These are phyloP conservation scores for Rhadinocentrus ornatus DNA, from an alignment of 2,797 vertebrate genomes.

Conservation along the genomic window DNA sequence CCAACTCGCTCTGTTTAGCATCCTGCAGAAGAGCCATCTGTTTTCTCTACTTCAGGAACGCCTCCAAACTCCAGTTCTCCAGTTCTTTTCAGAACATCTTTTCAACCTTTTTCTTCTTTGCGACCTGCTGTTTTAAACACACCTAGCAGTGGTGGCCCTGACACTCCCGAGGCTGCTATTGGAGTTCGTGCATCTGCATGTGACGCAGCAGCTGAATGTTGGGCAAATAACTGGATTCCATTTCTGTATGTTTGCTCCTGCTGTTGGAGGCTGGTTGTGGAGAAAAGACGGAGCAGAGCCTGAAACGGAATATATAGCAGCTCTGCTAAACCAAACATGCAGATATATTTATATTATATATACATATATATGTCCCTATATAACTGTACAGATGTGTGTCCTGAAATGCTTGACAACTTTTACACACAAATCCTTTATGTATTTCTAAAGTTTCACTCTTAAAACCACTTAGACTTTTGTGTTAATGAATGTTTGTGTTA, in stretches of 20 bases:
- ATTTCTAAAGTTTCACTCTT: constrained; percentile 35
- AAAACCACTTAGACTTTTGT: constrained; percentile 34
- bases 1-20: constrained; percentile 6
- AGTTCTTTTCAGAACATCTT: constrained; percentile 9
- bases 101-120: constrained; percentile 1
- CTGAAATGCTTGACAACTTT: constrained; percentile 68
- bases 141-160: constrained; percentile 15
- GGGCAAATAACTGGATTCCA: constrained; percentile 13
- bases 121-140: background rate
- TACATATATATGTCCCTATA: background rate
- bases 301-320: constrained; percentile 17
- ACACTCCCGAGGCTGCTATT: constrained; percentile 49
- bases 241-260: constrained; percentile 19
- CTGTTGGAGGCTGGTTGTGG: constrained; percentile 32
- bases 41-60: background rate
- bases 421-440: constrained; percentile 24
- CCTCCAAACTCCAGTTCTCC: constrained; percentile 8
- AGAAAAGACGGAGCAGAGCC: constrained; percentile 30
- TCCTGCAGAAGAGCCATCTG: constrained; percentile 12
- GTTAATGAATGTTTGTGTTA: constrained; percentile 38
- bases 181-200: constrained; percentile 29
- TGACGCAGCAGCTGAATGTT: constrained; percentile 27
- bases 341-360: constrained; percentile 35
- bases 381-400: constrained; percentile 58
- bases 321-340: constrained; percentile 36